A percentile compares a stretch with the other conserved stretches of the same genome.
phyloP scores from a whole-genome alignment of 2,888 invertebrate species.

The Agriopis marginaria region DNA sequence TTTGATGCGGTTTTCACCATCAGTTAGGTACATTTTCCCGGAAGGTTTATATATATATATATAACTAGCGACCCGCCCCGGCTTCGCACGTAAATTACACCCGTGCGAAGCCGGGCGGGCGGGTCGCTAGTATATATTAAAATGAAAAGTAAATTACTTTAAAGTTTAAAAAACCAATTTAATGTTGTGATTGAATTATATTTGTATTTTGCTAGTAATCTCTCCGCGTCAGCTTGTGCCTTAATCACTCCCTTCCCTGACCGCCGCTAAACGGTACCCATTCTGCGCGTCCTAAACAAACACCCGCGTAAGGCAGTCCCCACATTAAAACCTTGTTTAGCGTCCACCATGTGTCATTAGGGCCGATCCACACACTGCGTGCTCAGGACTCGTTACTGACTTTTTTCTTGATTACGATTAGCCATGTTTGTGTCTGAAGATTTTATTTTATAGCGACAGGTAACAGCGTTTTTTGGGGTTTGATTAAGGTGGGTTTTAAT shows the following conservation, averaged over 20 bases:
- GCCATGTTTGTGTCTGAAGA: conserved; percentile 39
- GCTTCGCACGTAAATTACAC: too few relatives aligned
- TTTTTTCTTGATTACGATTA: conserved; percentile 68
- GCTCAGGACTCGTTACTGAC: conserved; percentile 53
- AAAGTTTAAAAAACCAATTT: too few relatives aligned
- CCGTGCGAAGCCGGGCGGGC: too few relatives aligned
- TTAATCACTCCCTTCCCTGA: conserved; percentile 52
- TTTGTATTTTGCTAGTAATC: background rate
- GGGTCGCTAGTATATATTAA: too few relatives aligned
- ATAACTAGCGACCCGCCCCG: too few relatives aligned
- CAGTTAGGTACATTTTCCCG: too few relatives aligned
- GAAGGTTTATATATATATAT: too few relatives aligned
- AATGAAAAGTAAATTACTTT: too few relatives aligned
- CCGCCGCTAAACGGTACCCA: conserved; percentile 80
- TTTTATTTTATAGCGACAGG: conserved; percentile 28
- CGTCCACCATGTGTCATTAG: conserved; percentile 79
- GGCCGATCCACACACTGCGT: conserved; percentile 66
- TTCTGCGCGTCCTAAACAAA: conserved; percentile 85
- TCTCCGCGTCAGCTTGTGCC: conserved; percentile 13
- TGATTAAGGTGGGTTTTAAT: background rate
- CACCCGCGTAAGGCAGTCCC: conserved; percentile 78
- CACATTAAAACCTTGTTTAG: conserved; percentile 83
- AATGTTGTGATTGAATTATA: too few relatives aligned
- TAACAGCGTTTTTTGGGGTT: conserved; percentile 12
- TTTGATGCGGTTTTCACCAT: too few relatives aligned